Base-by-base conservation (phyloP, 2,797 vertebrate species). In the Trachops cirrhosus region DNA sequence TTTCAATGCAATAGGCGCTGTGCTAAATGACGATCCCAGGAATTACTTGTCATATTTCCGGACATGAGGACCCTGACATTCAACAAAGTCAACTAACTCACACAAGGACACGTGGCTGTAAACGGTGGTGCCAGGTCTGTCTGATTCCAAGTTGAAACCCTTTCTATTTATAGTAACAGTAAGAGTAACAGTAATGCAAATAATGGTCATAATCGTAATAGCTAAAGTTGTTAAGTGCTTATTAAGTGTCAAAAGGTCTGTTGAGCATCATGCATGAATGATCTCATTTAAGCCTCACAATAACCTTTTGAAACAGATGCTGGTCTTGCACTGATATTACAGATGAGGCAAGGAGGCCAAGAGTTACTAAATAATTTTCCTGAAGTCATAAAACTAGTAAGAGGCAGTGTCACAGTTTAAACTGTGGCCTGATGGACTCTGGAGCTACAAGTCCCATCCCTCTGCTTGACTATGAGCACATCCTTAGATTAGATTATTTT, bases 221-320 rank as follows among this genome's bases (percentile, higher is more conserved):
- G 22, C 3, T 44, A 11, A 68, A 41, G 88, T 71, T 95, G 34
- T 54, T 57, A 92, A 88, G 41, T 86, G n/a, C 22, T 78, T 89
- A 37, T 54, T 50, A 11, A 34, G 5, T 91, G 62, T 96, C n/a
- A 85, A 93, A 90, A 82, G 59, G 0, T 84, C 6, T 59, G n/a
- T 39, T 73, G 85, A 73, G 41, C 54, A 78, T 52, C 90, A 41
- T 68, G 16, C 39, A 88, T 29, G 52, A 92, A 82, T 88, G 37
- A 77, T n/a, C 34, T 84, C 24, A 46, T 73, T 90, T 82, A 80
- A 95, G 86, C 52, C 32, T 32, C 54, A 64, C 22, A 15, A 64
- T 14, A 77, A 16, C 37, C 92, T 29, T 96, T 92, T 94, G 70
- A 93, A 92, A 74, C 68, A 71, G 71, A 22, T 80, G 68, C 52